Base-by-base conservation (phyloP, 1,140 invertebrate species). In the Cephus cinctus region DNA sequence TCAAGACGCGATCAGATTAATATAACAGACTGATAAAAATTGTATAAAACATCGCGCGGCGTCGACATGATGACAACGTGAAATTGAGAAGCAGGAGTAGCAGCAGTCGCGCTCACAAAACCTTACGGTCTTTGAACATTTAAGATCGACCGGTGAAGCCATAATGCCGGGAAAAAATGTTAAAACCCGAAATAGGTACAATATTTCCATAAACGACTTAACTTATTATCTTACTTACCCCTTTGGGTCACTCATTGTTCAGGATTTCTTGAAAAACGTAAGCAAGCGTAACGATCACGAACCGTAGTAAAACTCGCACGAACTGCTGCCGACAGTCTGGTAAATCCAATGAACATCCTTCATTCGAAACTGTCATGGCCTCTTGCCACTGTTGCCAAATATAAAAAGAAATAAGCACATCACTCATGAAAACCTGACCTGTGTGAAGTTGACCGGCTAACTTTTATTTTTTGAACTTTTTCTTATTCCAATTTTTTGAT, bases 51-150 rank as follows among this genome's bases (percentile, higher is more conserved):
- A 64, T 65, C 47, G 56, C 52, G 43, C 52, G 47, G 49, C 56
- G 69, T 68, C 71, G 73, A 75, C 72, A 76, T 75, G 73, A 76
- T 76, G 73, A 76, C 73, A 76, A 71, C 49, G 71, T 74, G 60
- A 69, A 75, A 71, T 76, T 73, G 69, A 67, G 56, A 58, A 61
- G 61, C 50, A 51, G 53, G 43, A 50, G 45, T 56, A 42, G 56
- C 43, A 45, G n/a, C n/a, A n/a, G n/a, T n/a, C n/a, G n/a, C n/a
- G n/a, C n/a, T n/a, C n/a, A n/a, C n/a, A n/a, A n/a, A n/a, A n/a
- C n/a, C n/a, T n/a, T n/a, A n/a, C n/a, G n/a, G n/a, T n/a, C n/a
- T n/a, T n/a, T n/a, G n/a, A n/a, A n/a, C n/a, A n/a, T n/a, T n/a
- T n/a, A n/a, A n/a, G n/a, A n/a, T n/a, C n/a, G n/a, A n/a, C n/a